A percentile compares a stretch with the other conserved stretches of the same genome.
These are phyloP conservation scores for Gymnarchus niloticus DNA, from an alignment of 2,113 vertebrate species.

Conservation along the genomic window DNA sequence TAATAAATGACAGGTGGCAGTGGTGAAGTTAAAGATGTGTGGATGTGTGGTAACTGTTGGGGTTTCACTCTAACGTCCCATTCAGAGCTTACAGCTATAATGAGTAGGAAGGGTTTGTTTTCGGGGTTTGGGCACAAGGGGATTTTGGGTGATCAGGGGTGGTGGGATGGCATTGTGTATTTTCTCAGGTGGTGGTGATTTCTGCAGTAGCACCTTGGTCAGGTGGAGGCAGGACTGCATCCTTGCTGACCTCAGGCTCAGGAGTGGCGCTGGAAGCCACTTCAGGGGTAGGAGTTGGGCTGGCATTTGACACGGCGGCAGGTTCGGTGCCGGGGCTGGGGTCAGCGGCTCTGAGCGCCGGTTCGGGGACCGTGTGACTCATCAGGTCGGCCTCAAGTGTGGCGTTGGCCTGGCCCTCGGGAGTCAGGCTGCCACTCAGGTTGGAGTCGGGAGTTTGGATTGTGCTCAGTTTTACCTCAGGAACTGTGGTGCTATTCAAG, in stretches of 20 bases:
- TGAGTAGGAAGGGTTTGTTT: not conserved
- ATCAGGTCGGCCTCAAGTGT: constrained; percentile 25
- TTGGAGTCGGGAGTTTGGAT: constrained; percentile 47
- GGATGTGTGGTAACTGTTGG: not conserved
- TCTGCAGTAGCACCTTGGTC: not conserved
- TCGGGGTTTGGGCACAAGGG: not conserved
- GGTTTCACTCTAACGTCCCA: not conserved
- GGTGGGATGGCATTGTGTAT: not conserved
- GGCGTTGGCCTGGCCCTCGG: constrained; percentile 35
- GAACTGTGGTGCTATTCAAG: constrained; percentile 46
- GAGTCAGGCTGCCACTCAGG: constrained; percentile 45
- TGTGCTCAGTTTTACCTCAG: constrained; percentile 46
- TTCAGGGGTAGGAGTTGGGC: constrained; percentile 23
- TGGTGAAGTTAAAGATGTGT: not conserved
- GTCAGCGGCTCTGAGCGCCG: constrained; percentile 28
- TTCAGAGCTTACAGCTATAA: too few relatives aligned
- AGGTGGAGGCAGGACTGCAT: not conserved
- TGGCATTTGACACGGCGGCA: constrained; percentile 38
- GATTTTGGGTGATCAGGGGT: not conserved
- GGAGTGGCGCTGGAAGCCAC: constrained; percentile 40
- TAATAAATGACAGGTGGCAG: not conserved
- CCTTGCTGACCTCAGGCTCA: constrained; percentile 38
- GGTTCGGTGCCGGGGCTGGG: constrained; percentile 30
- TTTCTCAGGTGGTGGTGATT: not conserved
- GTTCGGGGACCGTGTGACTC: not conserved